Evolutionary conservation across 1,140 invertebrate genomes (phyloP).

Genomic region (Papilio machaon): DNA sequence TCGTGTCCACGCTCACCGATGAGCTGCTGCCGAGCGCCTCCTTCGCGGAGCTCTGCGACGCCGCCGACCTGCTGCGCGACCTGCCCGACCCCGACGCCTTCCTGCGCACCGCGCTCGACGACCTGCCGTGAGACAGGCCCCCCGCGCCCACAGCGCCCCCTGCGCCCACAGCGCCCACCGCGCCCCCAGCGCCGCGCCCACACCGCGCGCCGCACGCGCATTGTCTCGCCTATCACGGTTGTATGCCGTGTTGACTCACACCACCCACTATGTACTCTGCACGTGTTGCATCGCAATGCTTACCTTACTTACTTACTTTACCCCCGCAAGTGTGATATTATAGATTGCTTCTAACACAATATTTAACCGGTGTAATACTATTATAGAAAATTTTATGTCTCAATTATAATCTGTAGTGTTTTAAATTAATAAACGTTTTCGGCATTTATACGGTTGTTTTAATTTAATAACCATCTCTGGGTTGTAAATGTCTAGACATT

Average conservation of each 20-base stretch:
- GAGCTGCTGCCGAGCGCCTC: conserved; percentile 95
- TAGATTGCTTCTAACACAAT: conserved; percentile 14
- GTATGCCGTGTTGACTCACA: conserved; percentile 55
- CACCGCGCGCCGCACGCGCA: conserved; percentile 52
- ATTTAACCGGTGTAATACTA: conserved; percentile 12
- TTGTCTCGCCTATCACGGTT: conserved; percentile 65
- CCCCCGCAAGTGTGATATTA: conserved; percentile 23
- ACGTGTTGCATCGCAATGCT: neutral
- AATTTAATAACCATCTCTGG: neutral
- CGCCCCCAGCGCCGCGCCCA: conserved; percentile 57
- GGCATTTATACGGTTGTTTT: neutral
- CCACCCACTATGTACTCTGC: neutral
- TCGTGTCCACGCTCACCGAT: conserved; percentile 92
- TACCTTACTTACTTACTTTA: neutral
- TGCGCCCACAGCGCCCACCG: conserved; percentile 50
- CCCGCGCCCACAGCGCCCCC: conserved; percentile 51
- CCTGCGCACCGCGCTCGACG: conserved; percentile 58
- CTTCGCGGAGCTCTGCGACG: conserved; percentile 95
- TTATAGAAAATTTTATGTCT: conserved; percentile 16
- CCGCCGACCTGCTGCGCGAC: conserved; percentile 83
- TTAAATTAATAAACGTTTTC: conserved; percentile 23
- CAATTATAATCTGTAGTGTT: conserved; percentile 26
- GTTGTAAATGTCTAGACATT: neutral
- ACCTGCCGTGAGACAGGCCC: conserved; percentile 65
- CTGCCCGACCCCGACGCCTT: conserved; percentile 70